These are phyloP conservation scores for Trichomalopsis sarcophagae DNA, from an alignment of 1,140 invertebrate species.

Conservation along the genomic window DNA sequence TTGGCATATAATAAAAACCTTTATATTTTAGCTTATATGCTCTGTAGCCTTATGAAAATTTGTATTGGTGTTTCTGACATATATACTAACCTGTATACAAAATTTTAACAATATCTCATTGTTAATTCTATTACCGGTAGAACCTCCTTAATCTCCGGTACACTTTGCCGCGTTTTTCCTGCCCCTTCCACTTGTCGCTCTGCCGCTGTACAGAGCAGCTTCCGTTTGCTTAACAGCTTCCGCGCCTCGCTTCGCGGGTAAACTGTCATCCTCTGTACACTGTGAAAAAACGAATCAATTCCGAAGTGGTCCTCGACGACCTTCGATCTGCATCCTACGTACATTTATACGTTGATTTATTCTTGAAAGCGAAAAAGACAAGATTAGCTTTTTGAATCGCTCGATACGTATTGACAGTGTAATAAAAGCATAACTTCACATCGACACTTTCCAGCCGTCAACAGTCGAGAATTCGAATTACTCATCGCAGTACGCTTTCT, in stretches of 20 bases:
- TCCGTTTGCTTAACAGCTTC: slow-evolving; percentile 9
- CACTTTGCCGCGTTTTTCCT: background rate
- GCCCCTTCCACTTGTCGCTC: background rate
- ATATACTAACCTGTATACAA: no score
- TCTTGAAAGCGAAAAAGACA: background rate
- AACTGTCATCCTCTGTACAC: background rate
- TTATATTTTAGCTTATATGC: no score
- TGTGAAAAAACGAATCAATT: slow-evolving; percentile 1
- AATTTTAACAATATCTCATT: no score
- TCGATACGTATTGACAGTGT: no score
- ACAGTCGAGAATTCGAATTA: background rate
- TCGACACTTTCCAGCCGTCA: no score
- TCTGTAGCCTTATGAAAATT: no score
- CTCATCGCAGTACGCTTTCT: background rate
- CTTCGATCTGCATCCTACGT: background rate
- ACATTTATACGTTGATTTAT: background rate
- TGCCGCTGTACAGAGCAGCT: no score
- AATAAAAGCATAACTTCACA: no score
- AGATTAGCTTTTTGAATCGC: no score
- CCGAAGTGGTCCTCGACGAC: slow-evolving; percentile 3
- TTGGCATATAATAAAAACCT: no score
- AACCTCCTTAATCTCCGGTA: background rate
- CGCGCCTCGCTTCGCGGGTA: background rate
- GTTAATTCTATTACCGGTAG: no score
- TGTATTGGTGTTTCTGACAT: no score